Percentiles rank a stretch among this genome's conserved stretches.
Evolutionary conservation across 2,888 invertebrate genomes (phyloP).

Genomic region (Aproaerema taeniolella): DNA sequence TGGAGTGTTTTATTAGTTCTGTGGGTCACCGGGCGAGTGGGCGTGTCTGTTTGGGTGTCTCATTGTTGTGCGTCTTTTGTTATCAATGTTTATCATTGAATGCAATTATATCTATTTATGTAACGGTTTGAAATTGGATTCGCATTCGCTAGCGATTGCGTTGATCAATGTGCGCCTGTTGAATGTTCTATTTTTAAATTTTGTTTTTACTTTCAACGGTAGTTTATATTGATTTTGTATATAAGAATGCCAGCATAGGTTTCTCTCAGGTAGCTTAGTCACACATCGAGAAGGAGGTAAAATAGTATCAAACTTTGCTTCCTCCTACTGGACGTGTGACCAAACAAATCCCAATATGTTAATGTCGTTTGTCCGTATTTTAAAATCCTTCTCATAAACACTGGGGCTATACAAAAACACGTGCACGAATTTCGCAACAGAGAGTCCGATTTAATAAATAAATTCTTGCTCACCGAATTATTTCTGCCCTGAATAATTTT

Average conservation of each 20-base stretch:
- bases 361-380: no score
- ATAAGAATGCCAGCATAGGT: no score
- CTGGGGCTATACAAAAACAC: constrained; percentile 35
- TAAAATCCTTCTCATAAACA: neutral
- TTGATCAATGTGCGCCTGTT: constrained; percentile 1
- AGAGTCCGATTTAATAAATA: constrained; percentile 50
- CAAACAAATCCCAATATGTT: no score
- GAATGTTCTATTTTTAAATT: no score
- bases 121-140: constrained; percentile 21
- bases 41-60: constrained; percentile 39
- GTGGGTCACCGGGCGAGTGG: constrained; percentile 53
- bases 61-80: constrained; percentile 21
- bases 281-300: no score
- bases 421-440: constrained; percentile 48
- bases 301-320: no score
- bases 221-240: no score
- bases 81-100: constrained; percentile 16
- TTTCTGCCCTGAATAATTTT: constrained; percentile 74
- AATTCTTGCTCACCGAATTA: constrained; percentile 60
- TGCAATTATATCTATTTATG: constrained; percentile 25
- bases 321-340: no score
- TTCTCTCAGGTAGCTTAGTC: no score
- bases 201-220: no score
- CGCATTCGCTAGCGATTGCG: constrained; percentile 9
- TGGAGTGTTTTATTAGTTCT: constrained; percentile 48